Conservation (phyloP, 2,797 vertebrate genomes). For the Eulemur albifrons region DNA sequence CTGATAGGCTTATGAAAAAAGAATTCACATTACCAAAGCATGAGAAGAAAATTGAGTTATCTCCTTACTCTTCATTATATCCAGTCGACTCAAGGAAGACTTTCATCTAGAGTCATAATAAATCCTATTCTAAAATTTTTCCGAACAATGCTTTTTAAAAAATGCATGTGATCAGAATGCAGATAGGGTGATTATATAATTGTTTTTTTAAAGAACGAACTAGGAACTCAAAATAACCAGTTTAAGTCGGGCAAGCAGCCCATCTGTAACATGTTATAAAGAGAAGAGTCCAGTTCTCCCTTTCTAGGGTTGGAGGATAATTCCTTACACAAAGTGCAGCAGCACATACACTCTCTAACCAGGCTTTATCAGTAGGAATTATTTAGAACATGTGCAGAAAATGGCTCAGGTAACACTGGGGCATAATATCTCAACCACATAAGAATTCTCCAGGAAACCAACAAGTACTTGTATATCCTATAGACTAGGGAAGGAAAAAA, state of each 20-base stretch:
- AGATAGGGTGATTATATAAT: not conserved
- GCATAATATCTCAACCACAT: not conserved
- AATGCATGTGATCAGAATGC: not conserved
- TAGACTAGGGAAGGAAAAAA: not conserved
- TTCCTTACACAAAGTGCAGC: not conserved
- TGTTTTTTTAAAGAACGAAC: not conserved
- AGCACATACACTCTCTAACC: not conserved
- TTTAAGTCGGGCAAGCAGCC: not conserved
- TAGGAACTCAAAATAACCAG: not conserved
- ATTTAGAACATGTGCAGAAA: not conserved
- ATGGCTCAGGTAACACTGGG: not conserved
- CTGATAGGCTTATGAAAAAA: not conserved
- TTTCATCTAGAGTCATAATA: slow-evolving; percentile 14
- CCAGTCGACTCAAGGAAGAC: not conserved
- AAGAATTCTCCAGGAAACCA: not conserved
- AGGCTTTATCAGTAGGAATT: not conserved
- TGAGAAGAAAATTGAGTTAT: not conserved
- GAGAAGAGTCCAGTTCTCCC: not conserved
- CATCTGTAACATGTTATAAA: not conserved
- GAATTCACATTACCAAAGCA: not conserved
- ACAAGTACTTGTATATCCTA: not conserved
- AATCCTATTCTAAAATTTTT: slow-evolving; percentile 25
- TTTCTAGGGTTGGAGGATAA: not conserved
- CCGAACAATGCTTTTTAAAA: slow-evolving; percentile 11
- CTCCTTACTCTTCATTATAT: not conserved